Evolutionary conservation across 2,113 vertebrate species (phyloP), one percentile per base, ranked within the genome.

Genomic region (Tupaia tana): DNA sequence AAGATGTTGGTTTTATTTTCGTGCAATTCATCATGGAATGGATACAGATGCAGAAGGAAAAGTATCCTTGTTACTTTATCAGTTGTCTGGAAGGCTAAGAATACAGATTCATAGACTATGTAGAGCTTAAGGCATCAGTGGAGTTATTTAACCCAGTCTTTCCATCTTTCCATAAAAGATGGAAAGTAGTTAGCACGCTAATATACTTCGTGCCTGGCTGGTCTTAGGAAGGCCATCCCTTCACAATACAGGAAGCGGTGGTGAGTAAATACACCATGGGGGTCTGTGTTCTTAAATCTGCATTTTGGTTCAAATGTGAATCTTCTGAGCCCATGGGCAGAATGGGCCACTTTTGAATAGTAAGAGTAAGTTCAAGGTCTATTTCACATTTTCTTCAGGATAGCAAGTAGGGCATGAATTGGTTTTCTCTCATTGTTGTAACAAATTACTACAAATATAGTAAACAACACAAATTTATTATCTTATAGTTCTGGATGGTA

Each of bases 191-290:
- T 14, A 56, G 20, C 67, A 3, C 2, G n/a, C 29, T 18, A 13
- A 7, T 3, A 2, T 20, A 25, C 31, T 61, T 20, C 9, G 24
- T 34, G 6, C 5, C 11, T 22, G 18, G 11, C 31, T 13, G 3
- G 34, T 19, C n/a, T 31, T 13, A 0, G 9, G 29, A 71, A 74
- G 29, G 1, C 80, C 16, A 3, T 22, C 14, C 7, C 43, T 27
- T 61, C 14, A 18, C 3, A 3, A 7, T 14, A 7, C 2, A 43
- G 22, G 15, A 9, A 43, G 69, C 24, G 19, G 20, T 2, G 0
- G 31, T 4, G 7, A 43, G 4, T 20, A 43, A 9, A 6, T 19
- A 1, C 6, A 1, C 14, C 13, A 1, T 4, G 5, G 15, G 22
- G 25, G 7, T 16, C 11, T 61, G 0, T 7, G 24, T 20, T n/a